Percentiles rank a stretch among this genome's conserved stretches.
These are phyloP conservation scores for Ferdinandea cuprea DNA, from an alignment of 2,888 invertebrate genomes.

Conservation along the genomic window DNA sequence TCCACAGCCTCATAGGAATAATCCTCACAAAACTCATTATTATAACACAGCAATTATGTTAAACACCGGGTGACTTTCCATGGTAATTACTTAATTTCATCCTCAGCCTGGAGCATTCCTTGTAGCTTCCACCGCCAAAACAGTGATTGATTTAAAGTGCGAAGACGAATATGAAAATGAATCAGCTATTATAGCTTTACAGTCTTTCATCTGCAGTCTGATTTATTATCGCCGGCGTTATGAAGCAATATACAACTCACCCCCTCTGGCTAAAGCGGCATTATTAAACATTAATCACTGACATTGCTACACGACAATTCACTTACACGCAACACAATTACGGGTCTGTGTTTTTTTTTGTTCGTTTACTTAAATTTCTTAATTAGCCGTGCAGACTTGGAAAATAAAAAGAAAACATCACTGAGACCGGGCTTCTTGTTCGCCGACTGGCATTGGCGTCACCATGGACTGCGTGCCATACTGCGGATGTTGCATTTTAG, in stretches of 20 bases:
- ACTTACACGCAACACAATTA: slow-evolving; percentile 70
- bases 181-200: slow-evolving; percentile 31
- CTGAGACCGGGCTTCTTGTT: slow-evolving; percentile 1
- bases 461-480: slow-evolving; percentile 42
- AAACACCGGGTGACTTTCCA: slow-evolving; percentile 8
- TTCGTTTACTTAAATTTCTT: slow-evolving; percentile 67
- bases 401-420: neutral
- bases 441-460: slow-evolving; percentile 44
- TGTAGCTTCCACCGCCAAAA: slow-evolving; percentile 11
- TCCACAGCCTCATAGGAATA: slow-evolving; percentile 11
- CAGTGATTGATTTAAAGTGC: slow-evolving; percentile 67
- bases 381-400: slow-evolving; percentile 42
- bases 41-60: too few species aligned
- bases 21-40: neutral
- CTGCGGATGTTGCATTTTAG: slow-evolving; percentile 73
- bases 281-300: slow-evolving; percentile 72
- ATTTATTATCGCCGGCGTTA: slow-evolving; percentile 52
- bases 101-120: slow-evolving; percentile 24
- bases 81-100: slow-evolving; percentile 29
- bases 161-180: slow-evolving; percentile 47
- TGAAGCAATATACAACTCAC: slow-evolving; percentile 2
- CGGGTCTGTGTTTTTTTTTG: slow-evolving; percentile 53
- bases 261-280: slow-evolving; percentile 24
- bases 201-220: slow-evolving; percentile 63
- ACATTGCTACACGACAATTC: slow-evolving; percentile 73